Evolutionary conservation across 2,888 invertebrate genomes (phyloP), one percentile per base, ranked within the genome.

Genomic region (Plebejus anna): DNA sequence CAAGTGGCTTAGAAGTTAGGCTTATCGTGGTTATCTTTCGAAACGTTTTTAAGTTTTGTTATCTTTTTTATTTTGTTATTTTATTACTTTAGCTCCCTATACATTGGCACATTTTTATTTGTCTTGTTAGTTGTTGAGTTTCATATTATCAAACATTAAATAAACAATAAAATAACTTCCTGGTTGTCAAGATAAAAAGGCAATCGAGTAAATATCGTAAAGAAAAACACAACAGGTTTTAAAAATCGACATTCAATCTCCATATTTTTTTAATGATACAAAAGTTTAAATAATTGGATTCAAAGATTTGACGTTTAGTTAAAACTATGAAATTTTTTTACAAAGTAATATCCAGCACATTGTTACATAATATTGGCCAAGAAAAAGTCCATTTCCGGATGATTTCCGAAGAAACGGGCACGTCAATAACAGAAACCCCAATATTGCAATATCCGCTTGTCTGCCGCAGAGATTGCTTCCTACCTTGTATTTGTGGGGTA

Each of bases 371-470:
- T 32, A 66, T 36, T 36, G 13, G 16, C 61, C 66, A 66, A 66
- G 32, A 66, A 66, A 36, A 66, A 66, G 13, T 66, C 66, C 0
- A 66, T 66, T 66, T 66, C 66, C 72, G 47, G 28, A 73, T 32
- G 16, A 73, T 73, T 73, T 73, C 32, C 55, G 73, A 55, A 51
- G 47, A 72, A 51, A 51, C 32, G 13, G 22, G 32, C 73, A 32
- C 13, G 32, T 55, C 55, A 7, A 32, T 55, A 32, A 16, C 73
- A 32, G 73, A 51, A 51, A 22, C 16, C 72, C 72, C 72, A 47
- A 55, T 22, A 73, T 73, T 51, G 73, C 55, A 73, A 73, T 73
- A 73, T 73, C 73, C 51, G 73, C 28, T 73, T 51, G 73, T 55
- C 73, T 73, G 55, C 55, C 55, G 51, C 73, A 28, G 73, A 55